Evolutionary conservation across 2,797 vertebrate species (phyloP).

Genomic region (Neosalanx taihuensis): DNA sequence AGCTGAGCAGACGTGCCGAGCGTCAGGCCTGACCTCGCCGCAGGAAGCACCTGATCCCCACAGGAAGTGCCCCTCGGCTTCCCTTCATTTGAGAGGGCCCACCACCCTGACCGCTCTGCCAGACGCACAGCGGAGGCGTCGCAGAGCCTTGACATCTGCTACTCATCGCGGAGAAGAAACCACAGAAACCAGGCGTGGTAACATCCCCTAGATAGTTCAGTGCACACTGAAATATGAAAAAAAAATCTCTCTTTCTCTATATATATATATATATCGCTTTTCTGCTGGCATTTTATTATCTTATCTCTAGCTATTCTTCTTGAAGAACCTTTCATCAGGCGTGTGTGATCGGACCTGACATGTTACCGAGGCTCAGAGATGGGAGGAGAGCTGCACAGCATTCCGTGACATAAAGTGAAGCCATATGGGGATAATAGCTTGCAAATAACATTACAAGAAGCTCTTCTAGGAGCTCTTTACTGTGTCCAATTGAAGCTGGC

Average conservation of each 20-base stretch:
- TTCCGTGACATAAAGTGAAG: slow-evolving; percentile 26
- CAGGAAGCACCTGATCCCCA: slow-evolving; percentile 58
- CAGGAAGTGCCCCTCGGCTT: slow-evolving; percentile 48
- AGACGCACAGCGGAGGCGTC: neutral
- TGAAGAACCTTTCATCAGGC: slow-evolving; percentile 35
- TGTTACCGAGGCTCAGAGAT: slow-evolving; percentile 14
- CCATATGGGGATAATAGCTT: slow-evolving; percentile 34
- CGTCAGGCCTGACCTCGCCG: slow-evolving; percentile 39
- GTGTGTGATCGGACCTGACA: slow-evolving; percentile 13
- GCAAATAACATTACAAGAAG: slow-evolving; percentile 35
- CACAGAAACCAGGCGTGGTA: slow-evolving; percentile 9
- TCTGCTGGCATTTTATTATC: slow-evolving; percentile 12
- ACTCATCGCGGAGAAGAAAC: slow-evolving; percentile 47
- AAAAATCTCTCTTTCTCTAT: too few relatives aligned
- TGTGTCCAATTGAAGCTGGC: slow-evolving; percentile 31
- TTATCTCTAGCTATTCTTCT: slow-evolving; percentile 25
- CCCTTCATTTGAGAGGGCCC: slow-evolving; percentile 55
- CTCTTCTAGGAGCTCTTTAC: slow-evolving; percentile 20
- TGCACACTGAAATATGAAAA: neutral
- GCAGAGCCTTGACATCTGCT: slow-evolving; percentile 50
- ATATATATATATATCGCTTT: neutral
- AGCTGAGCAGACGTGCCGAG: slow-evolving; percentile 34
- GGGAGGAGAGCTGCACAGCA: neutral
- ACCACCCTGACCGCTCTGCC: slow-evolving; percentile 32
- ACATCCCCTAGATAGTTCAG: neutral